Evolutionary conservation across 2,888 invertebrate species (phyloP), one percentile per base, ranked within the genome.

Genomic region (Hydropsyche betteni): DNA sequence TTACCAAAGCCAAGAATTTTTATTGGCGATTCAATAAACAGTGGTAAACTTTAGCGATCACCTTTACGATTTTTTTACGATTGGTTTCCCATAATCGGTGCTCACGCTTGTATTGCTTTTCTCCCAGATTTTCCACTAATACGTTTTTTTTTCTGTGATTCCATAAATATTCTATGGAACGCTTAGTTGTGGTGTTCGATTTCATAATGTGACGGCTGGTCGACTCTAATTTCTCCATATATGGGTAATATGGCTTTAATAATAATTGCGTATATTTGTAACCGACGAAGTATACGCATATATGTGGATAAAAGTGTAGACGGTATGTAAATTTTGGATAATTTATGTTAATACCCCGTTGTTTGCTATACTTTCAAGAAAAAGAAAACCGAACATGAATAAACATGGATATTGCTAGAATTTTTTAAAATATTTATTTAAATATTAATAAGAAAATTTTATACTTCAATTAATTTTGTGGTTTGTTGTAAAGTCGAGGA

Each of bases 201-300:
- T 16, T 58, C 24, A 24, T 16, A 58, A 58, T 24, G 5, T 12
- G 8, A 4, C 24, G 24, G 24, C 24, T 24, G 24, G 24, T 2
- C 24, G 24, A 24, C 24, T 24, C 24, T 14, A 58, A 58, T 58
- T 58, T 58, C 58, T 24, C 58, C 58, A 58, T 58, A 58, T 58
- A 58, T 7, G 58, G 58, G 44, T 44, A 44, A 44, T 44, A 10
- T 44, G 24, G 58, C 24, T 58, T 24, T 58, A 16, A 16, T 58
- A 16, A 16, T 58, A 16, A 16, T 58, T 58, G 58, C 58, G 58
- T 16, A 8, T 16, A 24, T 24, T 16, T 16, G 14, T 24, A 58
- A 58, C 16, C 8, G 58, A 58, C 4, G 24, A 16, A 1, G 53
- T 51, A 51, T 51, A 12, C 12, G 12, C 8, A 51, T 51, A 2